Evolutionary conservation across 2,113 vertebrate genomes (phyloP).

Genomic region (Clupea harengus): DNA sequence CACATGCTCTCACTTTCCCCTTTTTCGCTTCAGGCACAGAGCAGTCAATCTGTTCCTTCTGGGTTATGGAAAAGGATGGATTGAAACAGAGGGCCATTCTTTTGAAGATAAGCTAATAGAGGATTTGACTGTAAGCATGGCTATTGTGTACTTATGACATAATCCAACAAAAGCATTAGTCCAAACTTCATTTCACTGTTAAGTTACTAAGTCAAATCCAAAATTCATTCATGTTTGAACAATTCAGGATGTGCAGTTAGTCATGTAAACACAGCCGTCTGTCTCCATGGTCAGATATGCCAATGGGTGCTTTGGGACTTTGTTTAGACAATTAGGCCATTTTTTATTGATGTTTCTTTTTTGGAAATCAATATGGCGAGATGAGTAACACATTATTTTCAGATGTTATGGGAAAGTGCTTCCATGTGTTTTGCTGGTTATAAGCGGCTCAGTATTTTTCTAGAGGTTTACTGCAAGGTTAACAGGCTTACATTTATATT

Average conservation of each 20-base stretch:
- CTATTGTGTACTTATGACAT: not conserved
- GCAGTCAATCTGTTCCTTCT: slow-evolving; percentile 93
- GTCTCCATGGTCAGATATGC: slow-evolving; percentile 51
- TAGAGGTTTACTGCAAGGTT: not conserved
- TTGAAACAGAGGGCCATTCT: slow-evolving; percentile 83
- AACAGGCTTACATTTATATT: not conserved
- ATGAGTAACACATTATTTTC: not conserved
- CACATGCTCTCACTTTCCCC: not conserved
- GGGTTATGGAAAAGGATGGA: slow-evolving; percentile 91
- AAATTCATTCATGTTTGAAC: not conserved
- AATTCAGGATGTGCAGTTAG: not conserved
- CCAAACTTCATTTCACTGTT: not conserved
- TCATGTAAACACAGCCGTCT: slow-evolving; percentile 1
- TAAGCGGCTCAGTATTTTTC: not conserved
- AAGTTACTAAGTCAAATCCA: slow-evolving; percentile 20
- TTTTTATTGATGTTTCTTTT: slow-evolving; percentile 7
- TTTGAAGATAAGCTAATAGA: slow-evolving; percentile 91
- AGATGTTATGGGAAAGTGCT: not conserved
- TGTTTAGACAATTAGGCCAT: not conserved
- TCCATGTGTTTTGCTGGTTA: not conserved
- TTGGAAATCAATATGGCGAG: not conserved
- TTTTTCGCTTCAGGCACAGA: slow-evolving; percentile 77
- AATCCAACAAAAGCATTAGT: slow-evolving; percentile 1
- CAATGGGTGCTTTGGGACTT: not conserved
- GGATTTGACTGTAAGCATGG: slow-evolving; percentile 84